Base-by-base conservation (phyloP, 1,140 invertebrate genomes). In the Ceratosolen fusciceps region DNA sequence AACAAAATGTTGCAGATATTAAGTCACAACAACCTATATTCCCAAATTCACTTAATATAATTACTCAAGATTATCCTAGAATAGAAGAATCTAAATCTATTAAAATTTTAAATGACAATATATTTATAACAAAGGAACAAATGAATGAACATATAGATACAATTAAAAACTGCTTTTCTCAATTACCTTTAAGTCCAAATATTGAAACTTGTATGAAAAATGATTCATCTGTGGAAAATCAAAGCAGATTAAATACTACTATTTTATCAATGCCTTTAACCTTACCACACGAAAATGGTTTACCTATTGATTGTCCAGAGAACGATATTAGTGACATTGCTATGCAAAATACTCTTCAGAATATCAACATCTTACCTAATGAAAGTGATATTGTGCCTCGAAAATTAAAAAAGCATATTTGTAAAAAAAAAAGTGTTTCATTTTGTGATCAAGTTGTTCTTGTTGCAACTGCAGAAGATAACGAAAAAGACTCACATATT, bases 401-500 rank as follows among this genome's bases (percentile, higher is more conserved):
- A 58, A 90, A 88, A 58, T 84, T 86, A 1, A 91, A 92, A 82
- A 92, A 94, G 74, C 92, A 93, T 10, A 84, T 89, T 37, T 90
- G 90, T 0, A 96, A 96, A 86, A 98, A 98, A 91, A 98, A 98
- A 87, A 96, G 95, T 83, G 97, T 98, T 1, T 97, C 96, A 0
- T 98, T 98, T 88, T 97, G 96, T 84, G 96, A 98, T 87, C 96
- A 97, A 89, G 96, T 98, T 0, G 96, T 96, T 77, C 90, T 98
- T 43, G 96, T 98, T 21, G 96, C 96, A 5, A 97, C 96, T 24
- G 96, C 96, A 0, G 96, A 97, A 84, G 96, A 98, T 83, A 95
- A 96, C 82, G 96, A 97, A 87, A 95, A 96, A 74, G 96, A 97
- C 74, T 95, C 95, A 83, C 96, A 96, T 83, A 96, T 97, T 85